These are phyloP conservation scores for Hylomyscus alleni DNA, from an alignment of 2,797 vertebrate genomes.

Conservation along the genomic window DNA sequence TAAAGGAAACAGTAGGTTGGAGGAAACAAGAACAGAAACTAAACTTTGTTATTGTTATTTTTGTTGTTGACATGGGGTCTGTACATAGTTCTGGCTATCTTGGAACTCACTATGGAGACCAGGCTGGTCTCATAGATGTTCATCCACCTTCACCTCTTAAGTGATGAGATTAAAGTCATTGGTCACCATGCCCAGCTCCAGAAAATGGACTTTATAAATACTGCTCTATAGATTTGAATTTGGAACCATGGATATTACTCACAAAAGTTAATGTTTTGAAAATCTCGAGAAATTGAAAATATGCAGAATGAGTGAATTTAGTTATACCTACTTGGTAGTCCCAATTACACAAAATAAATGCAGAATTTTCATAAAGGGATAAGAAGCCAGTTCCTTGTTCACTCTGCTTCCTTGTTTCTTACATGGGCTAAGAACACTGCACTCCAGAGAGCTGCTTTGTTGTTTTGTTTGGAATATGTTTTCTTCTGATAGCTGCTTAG, in stretches of 20 bases:
- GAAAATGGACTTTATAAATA: background rate
- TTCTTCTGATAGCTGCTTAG: background rate
- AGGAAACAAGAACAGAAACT: slow-evolving; percentile 22
- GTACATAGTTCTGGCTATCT: background rate
- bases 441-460: background rate
- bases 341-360: background rate
- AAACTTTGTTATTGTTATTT: background rate
- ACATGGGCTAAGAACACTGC: background rate
- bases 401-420: background rate
- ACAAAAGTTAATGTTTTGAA: background rate
- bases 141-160: background rate
- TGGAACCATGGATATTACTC: slow-evolving; percentile 36
- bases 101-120: background rate
- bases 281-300: background rate
- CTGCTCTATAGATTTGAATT: slow-evolving; percentile 52
- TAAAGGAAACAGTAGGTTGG: background rate
- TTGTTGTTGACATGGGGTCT: background rate
- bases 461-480: background rate
- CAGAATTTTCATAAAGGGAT: background rate
- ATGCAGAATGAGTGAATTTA: background rate
- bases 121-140: too few species aligned
- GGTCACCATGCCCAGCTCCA: background rate
- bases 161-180: background rate
- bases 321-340: background rate
- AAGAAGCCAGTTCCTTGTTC: slow-evolving; percentile 5